These are phyloP conservation scores for Hyalella azteca DNA, from an alignment of 2,888 invertebrate genomes.

Conservation along the genomic window DNA sequence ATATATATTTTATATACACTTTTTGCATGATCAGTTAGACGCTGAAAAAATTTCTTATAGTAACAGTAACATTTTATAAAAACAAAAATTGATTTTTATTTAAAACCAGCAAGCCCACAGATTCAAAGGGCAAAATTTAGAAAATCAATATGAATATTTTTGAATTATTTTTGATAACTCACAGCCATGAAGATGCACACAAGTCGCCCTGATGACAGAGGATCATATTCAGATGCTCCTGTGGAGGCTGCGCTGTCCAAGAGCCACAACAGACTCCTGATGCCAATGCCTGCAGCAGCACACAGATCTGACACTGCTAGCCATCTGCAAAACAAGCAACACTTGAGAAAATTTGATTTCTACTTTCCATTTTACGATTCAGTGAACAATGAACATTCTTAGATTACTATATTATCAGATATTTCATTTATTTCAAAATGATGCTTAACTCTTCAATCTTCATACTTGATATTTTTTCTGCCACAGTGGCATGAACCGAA, in stretches of 20 bases:
- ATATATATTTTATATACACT: too few species aligned
- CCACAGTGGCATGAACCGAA: too few species aligned
- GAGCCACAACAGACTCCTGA: constrained; percentile 74
- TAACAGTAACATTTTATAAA: neutral
- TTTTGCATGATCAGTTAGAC: too few species aligned
- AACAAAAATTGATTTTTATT: neutral
- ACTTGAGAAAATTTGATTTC: too few species aligned
- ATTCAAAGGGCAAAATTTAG: neutral
- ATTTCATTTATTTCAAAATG: too few species aligned
- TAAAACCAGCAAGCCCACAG: neutral
- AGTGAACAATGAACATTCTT: too few species aligned
- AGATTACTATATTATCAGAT: too few species aligned
- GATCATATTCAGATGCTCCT: constrained; percentile 71
- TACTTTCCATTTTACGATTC: too few species aligned
- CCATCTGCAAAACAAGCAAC: constrained; percentile 77
- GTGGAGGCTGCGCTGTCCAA: constrained; percentile 65
- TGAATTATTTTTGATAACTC: constrained; percentile 64
- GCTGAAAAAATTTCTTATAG: too few species aligned
- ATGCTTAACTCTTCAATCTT: too few species aligned
- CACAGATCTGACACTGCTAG: constrained; percentile 79
- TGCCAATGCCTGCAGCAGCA: constrained; percentile 76
- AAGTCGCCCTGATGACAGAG: constrained; percentile 67
- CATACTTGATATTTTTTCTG: too few species aligned
- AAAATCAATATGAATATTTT: neutral
- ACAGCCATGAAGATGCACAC: constrained; percentile 78